Conservation (phyloP, 2,797 vertebrate species). For the Avahi laniger region DNA sequence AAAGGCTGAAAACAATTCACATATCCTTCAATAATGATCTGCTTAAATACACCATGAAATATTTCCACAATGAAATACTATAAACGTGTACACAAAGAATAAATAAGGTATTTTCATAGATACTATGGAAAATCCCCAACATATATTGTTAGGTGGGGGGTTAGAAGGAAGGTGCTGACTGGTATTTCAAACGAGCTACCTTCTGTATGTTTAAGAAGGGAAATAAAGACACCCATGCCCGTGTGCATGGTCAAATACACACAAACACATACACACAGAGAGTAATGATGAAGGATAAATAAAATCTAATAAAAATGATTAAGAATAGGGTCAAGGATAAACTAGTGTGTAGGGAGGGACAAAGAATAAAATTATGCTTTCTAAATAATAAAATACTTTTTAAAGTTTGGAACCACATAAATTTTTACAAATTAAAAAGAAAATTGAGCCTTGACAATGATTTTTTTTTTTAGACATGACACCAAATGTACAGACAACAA, state of each 20-base stretch:
- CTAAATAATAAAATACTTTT: neutral
- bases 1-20: neutral
- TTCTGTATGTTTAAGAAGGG: neutral
- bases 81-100: neutral
- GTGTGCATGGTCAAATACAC: neutral
- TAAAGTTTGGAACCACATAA: neutral
- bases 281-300: neutral
- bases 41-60: neutral
- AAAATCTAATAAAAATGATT: neutral
- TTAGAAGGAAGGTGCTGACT: accelerated
- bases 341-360: neutral
- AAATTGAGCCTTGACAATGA: neutral
- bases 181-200: neutral
- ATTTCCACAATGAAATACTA: neutral
- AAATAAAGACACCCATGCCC: neutral
- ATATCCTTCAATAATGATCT: neutral
- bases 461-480: neutral
- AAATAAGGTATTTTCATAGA: neutral
- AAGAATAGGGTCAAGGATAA: neutral
- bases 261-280: neutral
- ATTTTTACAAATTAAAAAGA: constrained; percentile 9
- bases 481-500: neutral
- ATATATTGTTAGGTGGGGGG: neutral
- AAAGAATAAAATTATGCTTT: neutral
- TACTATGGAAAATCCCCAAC: neutral